phyloP scores from a whole-genome alignment of 2,888 invertebrate species.

The Halictus ligatus region DNA sequence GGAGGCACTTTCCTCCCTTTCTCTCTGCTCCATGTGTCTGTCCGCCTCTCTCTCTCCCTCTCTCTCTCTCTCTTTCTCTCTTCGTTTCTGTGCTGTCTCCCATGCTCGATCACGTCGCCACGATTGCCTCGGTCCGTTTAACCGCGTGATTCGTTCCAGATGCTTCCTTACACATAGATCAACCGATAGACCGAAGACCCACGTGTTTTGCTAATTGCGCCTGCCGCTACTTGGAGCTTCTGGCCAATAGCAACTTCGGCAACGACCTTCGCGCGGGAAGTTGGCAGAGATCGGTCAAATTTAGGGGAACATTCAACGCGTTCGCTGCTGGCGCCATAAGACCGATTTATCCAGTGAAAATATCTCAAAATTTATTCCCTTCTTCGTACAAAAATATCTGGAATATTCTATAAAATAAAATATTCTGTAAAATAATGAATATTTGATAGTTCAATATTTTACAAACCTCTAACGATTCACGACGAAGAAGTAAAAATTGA shows the following conservation, averaged over 20 bases:
- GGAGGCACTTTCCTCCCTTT: neutral
- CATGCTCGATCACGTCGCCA: constrained; percentile 31
- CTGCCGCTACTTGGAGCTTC: neutral
- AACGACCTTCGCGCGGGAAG: neutral
- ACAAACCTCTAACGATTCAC: too few species aligned
- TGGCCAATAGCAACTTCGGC: neutral
- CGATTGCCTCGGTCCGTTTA: constrained; percentile 46
- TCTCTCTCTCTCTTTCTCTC: neutral
- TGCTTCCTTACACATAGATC: constrained; percentile 25
- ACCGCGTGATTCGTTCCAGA: constrained; percentile 46
- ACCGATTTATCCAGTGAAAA: neutral
- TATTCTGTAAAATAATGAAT: too few species aligned
- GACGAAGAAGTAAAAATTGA: neutral
- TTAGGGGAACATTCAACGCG: neutral
- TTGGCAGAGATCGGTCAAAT: neutral
- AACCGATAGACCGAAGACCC: constrained; percentile 28
- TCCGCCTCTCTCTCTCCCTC: neutral
- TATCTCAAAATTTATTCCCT: neutral
- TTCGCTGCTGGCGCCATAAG: neutral
- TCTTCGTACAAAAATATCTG: neutral
- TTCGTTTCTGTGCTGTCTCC: neutral
- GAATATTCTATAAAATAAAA: too few species aligned
- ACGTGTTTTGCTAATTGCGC: constrained; percentile 1
- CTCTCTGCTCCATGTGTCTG: neutral
- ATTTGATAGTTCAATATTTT: too few species aligned